Evolutionary conservation across 2,113 vertebrate genomes (phyloP).

Genomic region (Capra hircus): DNA sequence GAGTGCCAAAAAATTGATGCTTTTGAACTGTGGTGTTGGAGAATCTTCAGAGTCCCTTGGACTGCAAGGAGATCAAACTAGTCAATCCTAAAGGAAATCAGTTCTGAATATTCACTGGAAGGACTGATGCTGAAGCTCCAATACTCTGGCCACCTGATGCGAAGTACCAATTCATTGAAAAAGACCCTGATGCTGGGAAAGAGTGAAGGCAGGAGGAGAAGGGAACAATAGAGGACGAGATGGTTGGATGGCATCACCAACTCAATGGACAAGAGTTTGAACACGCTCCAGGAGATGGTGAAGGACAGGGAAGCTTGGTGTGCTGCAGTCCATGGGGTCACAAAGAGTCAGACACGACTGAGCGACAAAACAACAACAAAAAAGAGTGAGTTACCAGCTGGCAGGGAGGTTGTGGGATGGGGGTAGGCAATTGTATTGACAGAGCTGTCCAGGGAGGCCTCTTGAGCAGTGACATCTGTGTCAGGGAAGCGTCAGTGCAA

Average conservation of each 20-base stretch:
- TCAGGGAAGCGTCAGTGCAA: not conserved
- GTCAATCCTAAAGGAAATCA: not conserved
- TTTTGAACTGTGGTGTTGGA: not conserved
- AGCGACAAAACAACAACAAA: not conserved
- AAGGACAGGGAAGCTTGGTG: not conserved
- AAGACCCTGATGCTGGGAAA: not conserved
- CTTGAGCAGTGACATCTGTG: not conserved
- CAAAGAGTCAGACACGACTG: not conserved
- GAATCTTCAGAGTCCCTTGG: not conserved
- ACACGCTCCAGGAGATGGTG: not conserved
- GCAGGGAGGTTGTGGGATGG: not conserved
- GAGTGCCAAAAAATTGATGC: not conserved
- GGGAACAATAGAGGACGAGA: not conserved
- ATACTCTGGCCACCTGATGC: not conserved
- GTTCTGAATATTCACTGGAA: not conserved
- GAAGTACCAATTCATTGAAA: not conserved
- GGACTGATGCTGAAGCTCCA: not conserved
- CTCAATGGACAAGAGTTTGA: not conserved
- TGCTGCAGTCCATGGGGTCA: not conserved
- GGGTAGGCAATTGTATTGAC: not conserved
- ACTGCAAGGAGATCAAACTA: not conserved
- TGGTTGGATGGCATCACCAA: not conserved
- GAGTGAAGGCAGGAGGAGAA: not conserved
- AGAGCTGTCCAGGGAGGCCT: not conserved
- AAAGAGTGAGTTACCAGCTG: not conserved